Evolutionary conservation across 1,140 invertebrate species (phyloP).

Genomic region (Drosophila truncata): DNA sequence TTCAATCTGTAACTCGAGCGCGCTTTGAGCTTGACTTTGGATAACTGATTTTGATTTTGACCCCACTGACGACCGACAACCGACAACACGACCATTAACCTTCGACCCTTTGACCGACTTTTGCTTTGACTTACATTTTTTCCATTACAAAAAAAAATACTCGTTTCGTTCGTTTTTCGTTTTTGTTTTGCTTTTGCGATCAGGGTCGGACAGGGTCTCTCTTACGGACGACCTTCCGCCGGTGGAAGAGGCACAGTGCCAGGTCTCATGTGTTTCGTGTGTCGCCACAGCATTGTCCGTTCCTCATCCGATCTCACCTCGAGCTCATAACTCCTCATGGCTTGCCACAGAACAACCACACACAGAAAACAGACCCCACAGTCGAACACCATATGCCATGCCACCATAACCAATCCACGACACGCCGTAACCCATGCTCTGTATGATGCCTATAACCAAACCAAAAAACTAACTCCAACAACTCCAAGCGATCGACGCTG

Average conservation of each 20-base stretch:
- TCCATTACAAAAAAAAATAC: slow-evolving; percentile 2
- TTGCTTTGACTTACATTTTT: slow-evolving; percentile 53
- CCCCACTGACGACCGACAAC: slow-evolving; percentile 15
- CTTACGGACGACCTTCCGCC: slow-evolving; percentile 26
- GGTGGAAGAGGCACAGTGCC: slow-evolving; percentile 16
- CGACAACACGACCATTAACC: slow-evolving; percentile 46
- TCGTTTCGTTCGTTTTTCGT: slow-evolving; percentile 14
- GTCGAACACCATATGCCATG: slow-evolving; percentile 42
- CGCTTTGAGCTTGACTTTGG: slow-evolving; percentile 44
- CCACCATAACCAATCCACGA: slow-evolving; percentile 57
- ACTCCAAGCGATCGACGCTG: slow-evolving; percentile 34
- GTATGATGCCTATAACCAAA: slow-evolving; percentile 9
- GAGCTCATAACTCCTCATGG: slow-evolving; percentile 63
- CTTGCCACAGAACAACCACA: slow-evolving; percentile 44
- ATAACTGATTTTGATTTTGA: slow-evolving; percentile 29
- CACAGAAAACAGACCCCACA: slow-evolving; percentile 23
- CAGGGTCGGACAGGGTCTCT: slow-evolving; percentile 21
- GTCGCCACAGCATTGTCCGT: slow-evolving; percentile 69
- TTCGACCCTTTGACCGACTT: slow-evolving; percentile 53
- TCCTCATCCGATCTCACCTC: slow-evolving; percentile 59
- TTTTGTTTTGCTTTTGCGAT: slow-evolving; percentile 20
- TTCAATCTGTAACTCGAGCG: slow-evolving; percentile 12
- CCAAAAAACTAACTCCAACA: slow-evolving; percentile 27
- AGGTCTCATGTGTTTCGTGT: slow-evolving; percentile 47
- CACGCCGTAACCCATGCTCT: slow-evolving; percentile 27